Evolutionary conservation across 2,888 invertebrate species (phyloP).

Genomic region (Caenorhabditis sinica): DNA sequence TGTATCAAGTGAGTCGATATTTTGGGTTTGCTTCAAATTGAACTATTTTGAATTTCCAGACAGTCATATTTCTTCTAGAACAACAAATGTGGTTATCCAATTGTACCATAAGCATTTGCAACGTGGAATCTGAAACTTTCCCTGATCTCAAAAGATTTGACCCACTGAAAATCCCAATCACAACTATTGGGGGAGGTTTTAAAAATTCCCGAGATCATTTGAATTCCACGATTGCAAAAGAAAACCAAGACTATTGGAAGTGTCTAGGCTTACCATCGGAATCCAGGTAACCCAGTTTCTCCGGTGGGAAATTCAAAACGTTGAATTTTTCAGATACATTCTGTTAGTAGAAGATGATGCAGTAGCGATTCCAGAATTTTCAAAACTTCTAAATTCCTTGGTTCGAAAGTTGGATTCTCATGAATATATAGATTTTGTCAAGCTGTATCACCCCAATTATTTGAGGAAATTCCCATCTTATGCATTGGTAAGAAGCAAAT

Average conservation of each 20-base stretch:
- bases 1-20: conserved; percentile 41
- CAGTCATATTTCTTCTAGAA: conserved; percentile 49
- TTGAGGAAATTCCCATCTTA: conserved; percentile 73
- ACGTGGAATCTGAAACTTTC: conserved; percentile 47
- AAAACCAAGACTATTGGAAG: conserved; percentile 73
- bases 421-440: conserved; percentile 70
- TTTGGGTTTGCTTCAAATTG: background rate
- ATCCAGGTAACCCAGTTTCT: background rate
- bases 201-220: background rate
- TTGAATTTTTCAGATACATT: conserved; percentile 58
- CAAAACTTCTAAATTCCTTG: conserved; percentile 58
- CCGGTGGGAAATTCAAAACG: background rate
- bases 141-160: conserved; percentile 33
- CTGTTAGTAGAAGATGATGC: conserved; percentile 76
- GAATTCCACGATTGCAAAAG: conserved; percentile 62
- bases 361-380: conserved; percentile 62
- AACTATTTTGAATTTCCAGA: conserved; percentile 48
- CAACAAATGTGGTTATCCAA: conserved; percentile 12
- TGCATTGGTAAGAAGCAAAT: conserved; percentile 63
- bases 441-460: conserved; percentile 73
- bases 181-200: background rate
- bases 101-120: conserved; percentile 52
- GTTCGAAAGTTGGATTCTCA: conserved; percentile 57
- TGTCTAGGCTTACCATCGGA: conserved; percentile 62
- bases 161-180: background rate